Percentiles rank a stretch among this genome's conserved stretches.
Evolutionary conservation across 2,797 vertebrate species (phyloP).

Genomic region (Arrhamphus sclerolepis): DNA sequence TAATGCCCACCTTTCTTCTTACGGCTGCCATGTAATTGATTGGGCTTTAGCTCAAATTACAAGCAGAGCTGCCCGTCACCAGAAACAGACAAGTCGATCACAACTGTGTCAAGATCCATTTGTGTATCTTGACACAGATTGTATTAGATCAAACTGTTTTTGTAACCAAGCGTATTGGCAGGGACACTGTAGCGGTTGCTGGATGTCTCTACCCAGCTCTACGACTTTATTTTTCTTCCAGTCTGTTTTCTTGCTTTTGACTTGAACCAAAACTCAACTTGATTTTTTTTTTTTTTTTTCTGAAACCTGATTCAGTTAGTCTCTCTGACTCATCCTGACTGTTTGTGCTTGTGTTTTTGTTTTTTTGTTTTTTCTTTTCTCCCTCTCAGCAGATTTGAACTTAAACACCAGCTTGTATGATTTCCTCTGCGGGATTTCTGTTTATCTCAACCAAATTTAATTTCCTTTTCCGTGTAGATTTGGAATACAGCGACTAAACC

Average conservation of each 20-base stretch:
- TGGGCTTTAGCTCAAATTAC: no score
- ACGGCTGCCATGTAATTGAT: no score
- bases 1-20: no score
- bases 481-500: not conserved
- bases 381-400: constrained; percentile 27
- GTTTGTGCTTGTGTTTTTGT: constrained; percentile 14
- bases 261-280: constrained; percentile 24
- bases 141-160: no score
- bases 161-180: no score
- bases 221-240: not conserved
- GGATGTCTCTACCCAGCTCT: no score
- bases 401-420: constrained; percentile 11
- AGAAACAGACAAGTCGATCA: no score
- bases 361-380: not conserved
- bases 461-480: constrained; percentile 27
- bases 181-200: no score
- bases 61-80: no score
- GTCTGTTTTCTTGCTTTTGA: constrained; percentile 3
- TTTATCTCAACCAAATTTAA: constrained; percentile 21
- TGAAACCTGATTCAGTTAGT: constrained; percentile 22
- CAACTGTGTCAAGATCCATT: no score
- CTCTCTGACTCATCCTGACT: constrained; percentile 26
- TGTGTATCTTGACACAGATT: no score
- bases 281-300: not conserved
- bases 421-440: constrained; percentile 22